phyloP scores from a whole-genome alignment of 2,888 invertebrate species.

The Drosophila antonietae region DNA sequence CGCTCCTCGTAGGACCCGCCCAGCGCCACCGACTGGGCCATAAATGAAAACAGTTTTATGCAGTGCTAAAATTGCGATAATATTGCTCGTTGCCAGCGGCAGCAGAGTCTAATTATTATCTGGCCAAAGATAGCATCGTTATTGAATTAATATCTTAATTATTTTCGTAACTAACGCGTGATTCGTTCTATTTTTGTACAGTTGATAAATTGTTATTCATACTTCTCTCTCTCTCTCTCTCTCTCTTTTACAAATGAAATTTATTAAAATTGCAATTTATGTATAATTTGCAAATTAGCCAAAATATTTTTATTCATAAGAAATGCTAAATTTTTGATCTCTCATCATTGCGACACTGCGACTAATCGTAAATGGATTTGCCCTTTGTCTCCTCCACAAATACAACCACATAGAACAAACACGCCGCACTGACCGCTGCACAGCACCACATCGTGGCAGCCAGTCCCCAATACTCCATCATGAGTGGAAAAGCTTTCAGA shows the following conservation, averaged over 20 bases:
- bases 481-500: slow-evolving; percentile 72
- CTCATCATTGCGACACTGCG: not conserved
- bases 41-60: slow-evolving; percentile 20
- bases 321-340: not conserved
- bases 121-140: slow-evolving; percentile 15
- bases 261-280: not conserved
- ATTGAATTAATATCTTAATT: slow-evolving; percentile 9
- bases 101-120: slow-evolving; percentile 20
- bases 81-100: not conserved
- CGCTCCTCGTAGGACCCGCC: not conserved
- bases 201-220: not conserved
- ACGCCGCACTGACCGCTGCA: slow-evolving; percentile 59
- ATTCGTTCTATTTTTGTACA: too few species aligned
- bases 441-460: slow-evolving; percentile 78
- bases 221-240: too few species aligned
- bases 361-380: slow-evolving; percentile 2
- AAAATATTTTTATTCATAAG: not conserved
- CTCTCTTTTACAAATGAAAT: not conserved
- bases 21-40: not conserved
- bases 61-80: slow-evolving; percentile 7
- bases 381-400: slow-evolving; percentile 49
- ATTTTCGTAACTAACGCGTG: not conserved
- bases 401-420: slow-evolving; percentile 70
- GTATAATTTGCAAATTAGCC: not conserved
- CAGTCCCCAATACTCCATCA: slow-evolving; percentile 67